Evolutionary conservation across 2,113 vertebrate species (phyloP).

Genomic region (Pontoporia blainvillei): DNA sequence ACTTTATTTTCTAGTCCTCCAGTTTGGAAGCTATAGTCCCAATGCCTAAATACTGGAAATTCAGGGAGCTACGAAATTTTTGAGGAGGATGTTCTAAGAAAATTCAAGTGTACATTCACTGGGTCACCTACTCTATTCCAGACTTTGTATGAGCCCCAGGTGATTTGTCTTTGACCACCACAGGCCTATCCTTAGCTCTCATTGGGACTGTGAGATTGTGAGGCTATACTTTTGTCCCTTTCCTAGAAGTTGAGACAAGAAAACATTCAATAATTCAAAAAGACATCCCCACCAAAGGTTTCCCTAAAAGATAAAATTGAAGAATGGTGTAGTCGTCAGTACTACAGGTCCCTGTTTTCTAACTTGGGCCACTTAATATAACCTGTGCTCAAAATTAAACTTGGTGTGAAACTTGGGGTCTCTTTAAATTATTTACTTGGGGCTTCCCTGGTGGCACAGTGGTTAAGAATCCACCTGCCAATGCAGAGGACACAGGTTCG

Average conservation of each 20-base stretch:
- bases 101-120: background rate
- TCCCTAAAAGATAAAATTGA: background rate
- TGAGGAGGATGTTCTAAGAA: background rate
- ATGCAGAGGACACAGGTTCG: too few relatives aligned
- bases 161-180: background rate
- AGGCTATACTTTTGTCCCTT: background rate
- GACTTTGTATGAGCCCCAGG: background rate
- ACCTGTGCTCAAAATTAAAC: conserved; percentile 2
- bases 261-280: background rate
- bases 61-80: background rate
- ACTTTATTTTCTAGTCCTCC: background rate
- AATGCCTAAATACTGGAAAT: background rate
- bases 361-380: background rate
- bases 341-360: background rate
- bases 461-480: too few relatives aligned
- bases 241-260: background rate
- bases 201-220: background rate
- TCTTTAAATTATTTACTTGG: background rate
- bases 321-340: background rate
- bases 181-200: background rate
- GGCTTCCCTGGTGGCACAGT: too few relatives aligned
- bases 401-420: background rate
- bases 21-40: background rate
- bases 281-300: background rate
- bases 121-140: background rate